Evolutionary conservation across 2,113 vertebrate genomes (phyloP).

Genomic region (Gymnarchus niloticus): DNA sequence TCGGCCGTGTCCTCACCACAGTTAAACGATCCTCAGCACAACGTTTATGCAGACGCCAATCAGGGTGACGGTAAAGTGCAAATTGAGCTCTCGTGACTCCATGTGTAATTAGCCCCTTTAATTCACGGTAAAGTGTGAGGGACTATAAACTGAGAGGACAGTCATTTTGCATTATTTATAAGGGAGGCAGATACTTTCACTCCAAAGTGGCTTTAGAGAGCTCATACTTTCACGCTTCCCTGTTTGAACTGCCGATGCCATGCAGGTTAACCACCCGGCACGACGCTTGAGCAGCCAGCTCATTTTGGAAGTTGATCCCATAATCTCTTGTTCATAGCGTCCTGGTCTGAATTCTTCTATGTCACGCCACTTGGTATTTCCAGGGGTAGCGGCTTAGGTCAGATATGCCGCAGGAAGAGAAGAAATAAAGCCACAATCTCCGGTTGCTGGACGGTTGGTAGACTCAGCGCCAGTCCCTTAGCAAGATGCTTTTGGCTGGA

Average conservation of each 20-base stretch:
- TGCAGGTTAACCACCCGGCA: background rate
- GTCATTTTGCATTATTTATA: background rate
- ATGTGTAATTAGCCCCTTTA: conserved; percentile 61
- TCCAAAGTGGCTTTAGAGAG: background rate
- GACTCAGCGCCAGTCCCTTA: background rate
- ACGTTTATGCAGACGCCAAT: conserved; percentile 53
- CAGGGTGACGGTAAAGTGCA: conserved; percentile 56
- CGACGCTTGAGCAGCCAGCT: background rate
- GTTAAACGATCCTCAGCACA: conserved; percentile 49
- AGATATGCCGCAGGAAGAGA: background rate
- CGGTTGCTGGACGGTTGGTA: background rate
- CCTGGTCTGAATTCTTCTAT: background rate
- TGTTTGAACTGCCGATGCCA: background rate
- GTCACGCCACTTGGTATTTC: background rate
- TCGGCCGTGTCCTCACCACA: conserved; percentile 19
- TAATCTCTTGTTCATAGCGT: background rate
- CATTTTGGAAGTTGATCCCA: background rate
- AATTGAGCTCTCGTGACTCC: conserved; percentile 59
- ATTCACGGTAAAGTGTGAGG: conserved; percentile 42
- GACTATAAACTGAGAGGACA: background rate
- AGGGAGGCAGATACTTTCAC: background rate
- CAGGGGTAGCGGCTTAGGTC: background rate
- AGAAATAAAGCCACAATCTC: background rate
- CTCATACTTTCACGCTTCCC: background rate
- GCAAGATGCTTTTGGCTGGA: background rate